Evolutionary conservation across 1,140 invertebrate genomes (phyloP), one percentile per base, ranked within the genome.

Genomic region (Nasonia longicornis): DNA sequence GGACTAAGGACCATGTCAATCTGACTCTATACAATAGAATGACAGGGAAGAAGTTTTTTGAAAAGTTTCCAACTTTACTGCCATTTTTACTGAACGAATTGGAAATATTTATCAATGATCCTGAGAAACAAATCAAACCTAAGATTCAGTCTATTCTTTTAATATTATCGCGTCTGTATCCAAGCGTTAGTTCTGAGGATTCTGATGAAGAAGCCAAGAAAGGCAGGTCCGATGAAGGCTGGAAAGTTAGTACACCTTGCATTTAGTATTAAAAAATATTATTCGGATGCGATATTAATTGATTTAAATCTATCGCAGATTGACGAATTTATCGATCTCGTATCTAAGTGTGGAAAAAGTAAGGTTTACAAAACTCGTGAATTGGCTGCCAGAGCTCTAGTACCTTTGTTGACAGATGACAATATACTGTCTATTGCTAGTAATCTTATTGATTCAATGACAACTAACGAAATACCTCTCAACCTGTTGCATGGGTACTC

Each of bases 11-110:
- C 88, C 90, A 92, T n/a, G 93, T 96, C n/a, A 92, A 95, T 82
- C 88, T 95, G 35, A 93, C 93, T 70, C 92, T 93, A 22, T 94
- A 96, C 82, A 98, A 98, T 89, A 93, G 93, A 84, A 94, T 96
- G 93, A 94, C 95, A 0, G 93, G 93, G 3, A 91, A 93, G 77
- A 93, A 95, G 11, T 99, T 99, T 90, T 98, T 98, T 88, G 92
- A 95, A 82, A 93, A 94, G 42, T 97, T 96, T 92, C 96, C 97
- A 12, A 87, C 91, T 38, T 90, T 98, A 0, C 95, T 95, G 86
- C 92, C 95, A 48, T 97, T 96, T 87, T 93, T 98, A 82, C 88
- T 96, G 67, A 88, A 93, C 58, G 93, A 95, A 90, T 87, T 96
- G 2, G 85, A 88, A 64, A 87, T 86, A 77, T 92, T 92, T 35